These are phyloP conservation scores for Terebella lapidaria DNA, from an alignment of 2,888 invertebrate genomes.

Conservation along the genomic window DNA sequence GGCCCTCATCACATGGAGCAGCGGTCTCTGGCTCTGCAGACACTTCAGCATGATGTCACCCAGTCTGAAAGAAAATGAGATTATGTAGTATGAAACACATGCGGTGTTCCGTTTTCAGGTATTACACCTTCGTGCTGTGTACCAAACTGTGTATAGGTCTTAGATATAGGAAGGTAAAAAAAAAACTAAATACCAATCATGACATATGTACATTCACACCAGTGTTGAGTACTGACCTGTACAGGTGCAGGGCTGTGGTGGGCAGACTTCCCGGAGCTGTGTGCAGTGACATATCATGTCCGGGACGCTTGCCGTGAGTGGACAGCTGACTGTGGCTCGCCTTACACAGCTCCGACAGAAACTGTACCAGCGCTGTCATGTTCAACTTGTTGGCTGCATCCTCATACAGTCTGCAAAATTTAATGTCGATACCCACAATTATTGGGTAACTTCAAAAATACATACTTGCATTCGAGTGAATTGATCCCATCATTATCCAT, in stretches of 20 bases:
- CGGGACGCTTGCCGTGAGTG: slow-evolving; percentile 21
- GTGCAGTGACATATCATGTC: slow-evolving; percentile 15
- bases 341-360: slow-evolving; percentile 74
- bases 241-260: slow-evolving; percentile 60
- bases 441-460: no score
- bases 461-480: no score
- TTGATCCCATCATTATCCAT: no score
- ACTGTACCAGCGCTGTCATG: slow-evolving; percentile 75
- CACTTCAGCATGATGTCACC: slow-evolving; percentile 85
- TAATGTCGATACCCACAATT: no score
- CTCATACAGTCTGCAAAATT: slow-evolving; percentile 68
- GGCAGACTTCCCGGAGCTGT: slow-evolving; percentile 24
- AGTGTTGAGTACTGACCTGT: slow-evolving; percentile 57
- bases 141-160: no score
- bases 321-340: slow-evolving; percentile 77
- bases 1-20: slow-evolving; percentile 82
- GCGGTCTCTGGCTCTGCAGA: slow-evolving; percentile 77
- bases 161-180: no score
- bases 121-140: no score
- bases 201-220: no score
- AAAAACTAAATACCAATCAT: no score
- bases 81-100: no score
- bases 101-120: no score
- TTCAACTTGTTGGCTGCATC: slow-evolving; percentile 83
- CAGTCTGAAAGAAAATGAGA: slow-evolving; percentile 52